phyloP scores from a whole-genome alignment of 2,113 vertebrate species.

The Oriolus oriolus region DNA sequence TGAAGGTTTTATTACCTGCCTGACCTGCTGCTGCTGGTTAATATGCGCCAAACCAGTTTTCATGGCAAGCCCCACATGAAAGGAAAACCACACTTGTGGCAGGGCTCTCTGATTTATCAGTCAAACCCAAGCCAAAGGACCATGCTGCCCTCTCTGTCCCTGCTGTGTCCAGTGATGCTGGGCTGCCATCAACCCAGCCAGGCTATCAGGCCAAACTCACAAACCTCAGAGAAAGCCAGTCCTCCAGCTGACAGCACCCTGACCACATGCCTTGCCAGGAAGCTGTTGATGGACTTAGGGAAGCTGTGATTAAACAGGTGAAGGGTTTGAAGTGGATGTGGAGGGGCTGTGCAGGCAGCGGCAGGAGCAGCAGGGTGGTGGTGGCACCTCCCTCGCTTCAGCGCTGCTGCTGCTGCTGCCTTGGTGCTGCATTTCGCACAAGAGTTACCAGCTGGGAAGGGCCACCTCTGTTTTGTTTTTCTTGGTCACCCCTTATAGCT shows the following conservation, averaged over 20 bases:
- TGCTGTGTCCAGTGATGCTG: not conserved
- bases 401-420: accelerated
- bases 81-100: not conserved
- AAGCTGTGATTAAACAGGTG: not conserved
- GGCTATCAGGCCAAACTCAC: not conserved
- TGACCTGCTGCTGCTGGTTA: not conserved
- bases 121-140: not conserved
- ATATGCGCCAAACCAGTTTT: not conserved
- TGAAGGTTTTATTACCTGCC: not conserved
- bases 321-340: not conserved
- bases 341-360: not conserved
- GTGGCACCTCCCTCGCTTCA: not conserved
- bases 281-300: not conserved
- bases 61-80: not conserved
- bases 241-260: not conserved
- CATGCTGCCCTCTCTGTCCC: not conserved
- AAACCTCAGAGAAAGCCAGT: not conserved
- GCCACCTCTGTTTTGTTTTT: not conserved
- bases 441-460: not conserved
- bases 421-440: not conserved
- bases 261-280: not conserved
- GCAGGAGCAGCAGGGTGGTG: too few relatives aligned
- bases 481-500: accelerated
- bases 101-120: not conserved
- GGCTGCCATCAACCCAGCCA: not conserved